Evolutionary conservation across 2,888 invertebrate species (phyloP).

Genomic region (Drosophila neonasuta): DNA sequence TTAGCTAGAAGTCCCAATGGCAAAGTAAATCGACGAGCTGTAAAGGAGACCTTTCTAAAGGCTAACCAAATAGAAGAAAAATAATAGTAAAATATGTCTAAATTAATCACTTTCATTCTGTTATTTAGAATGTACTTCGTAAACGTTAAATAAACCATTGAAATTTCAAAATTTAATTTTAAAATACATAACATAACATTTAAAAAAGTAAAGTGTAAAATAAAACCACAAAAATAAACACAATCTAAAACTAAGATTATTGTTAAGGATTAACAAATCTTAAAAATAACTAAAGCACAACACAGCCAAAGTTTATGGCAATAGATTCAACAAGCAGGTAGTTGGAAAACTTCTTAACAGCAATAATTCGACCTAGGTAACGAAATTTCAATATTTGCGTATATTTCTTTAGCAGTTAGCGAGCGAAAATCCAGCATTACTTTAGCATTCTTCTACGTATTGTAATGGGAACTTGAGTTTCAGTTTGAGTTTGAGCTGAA

Average conservation of each 20-base stretch:
- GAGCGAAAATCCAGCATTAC: neutral
- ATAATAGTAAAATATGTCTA: no score
- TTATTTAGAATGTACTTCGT: no score
- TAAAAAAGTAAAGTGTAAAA: no score
- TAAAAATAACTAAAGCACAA: neutral
- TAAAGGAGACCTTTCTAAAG: slow-evolving; percentile 27
- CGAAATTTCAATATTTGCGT: neutral
- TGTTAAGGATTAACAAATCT: neutral
- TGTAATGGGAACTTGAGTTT: slow-evolving; percentile 12
- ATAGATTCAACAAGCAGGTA: neutral
- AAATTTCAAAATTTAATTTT: no score
- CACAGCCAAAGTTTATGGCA: neutral
- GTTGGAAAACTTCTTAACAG: neutral
- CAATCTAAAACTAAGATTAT: neutral
- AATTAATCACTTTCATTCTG: no score
- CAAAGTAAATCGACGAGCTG: slow-evolving; percentile 64
- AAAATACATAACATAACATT: no score
- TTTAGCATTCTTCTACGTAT: neutral
- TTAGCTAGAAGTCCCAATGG: slow-evolving; percentile 72
- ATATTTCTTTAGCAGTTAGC: neutral
- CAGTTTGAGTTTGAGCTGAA: slow-evolving; percentile 20
- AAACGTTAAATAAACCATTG: no score
- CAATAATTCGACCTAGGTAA: neutral
- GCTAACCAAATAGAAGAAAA: no score
- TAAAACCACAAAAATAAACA: no score